These are phyloP conservation scores for Leptopilina boulardi DNA, from an alignment of 1,140 invertebrate species.

Conservation along the genomic window DNA sequence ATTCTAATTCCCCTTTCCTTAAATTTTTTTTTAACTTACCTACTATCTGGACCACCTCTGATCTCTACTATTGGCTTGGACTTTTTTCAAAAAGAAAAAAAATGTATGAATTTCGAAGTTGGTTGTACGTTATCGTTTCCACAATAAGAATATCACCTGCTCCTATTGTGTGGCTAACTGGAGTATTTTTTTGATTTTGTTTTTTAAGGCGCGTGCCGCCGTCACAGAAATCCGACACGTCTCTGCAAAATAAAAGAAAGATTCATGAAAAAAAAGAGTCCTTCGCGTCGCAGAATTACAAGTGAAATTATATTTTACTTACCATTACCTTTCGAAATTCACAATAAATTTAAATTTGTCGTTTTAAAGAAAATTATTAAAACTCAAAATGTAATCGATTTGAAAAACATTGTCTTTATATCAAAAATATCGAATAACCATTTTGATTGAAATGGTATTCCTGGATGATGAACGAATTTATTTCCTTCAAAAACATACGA, in stretches of 20 bases:
- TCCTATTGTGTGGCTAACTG: constrained; percentile 56
- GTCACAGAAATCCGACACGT: constrained; percentile 56
- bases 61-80: background rate
- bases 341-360: background rate
- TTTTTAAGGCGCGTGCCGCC: constrained; percentile 48
- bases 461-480: constrained; percentile 50
- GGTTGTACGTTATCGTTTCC: background rate
- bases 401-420: constrained; percentile 57
- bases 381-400: constrained; percentile 49
- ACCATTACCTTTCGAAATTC: background rate
- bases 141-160: constrained; percentile 54
- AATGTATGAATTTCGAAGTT: background rate
- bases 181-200: constrained; percentile 43
- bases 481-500: constrained; percentile 60
- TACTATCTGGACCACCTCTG: background rate
- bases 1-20: no score
- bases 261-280: background rate
- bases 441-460: constrained; percentile 54
- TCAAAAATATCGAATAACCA: constrained; percentile 55
- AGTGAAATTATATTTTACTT: constrained; percentile 2
- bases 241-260: constrained; percentile 29
- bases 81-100: background rate
- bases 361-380: background rate
- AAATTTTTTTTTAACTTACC: background rate
- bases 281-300: background rate